phyloP scores from a whole-genome alignment of 35 echinoderm and acorn worm genomes.

The Ptychodera flava region DNA sequence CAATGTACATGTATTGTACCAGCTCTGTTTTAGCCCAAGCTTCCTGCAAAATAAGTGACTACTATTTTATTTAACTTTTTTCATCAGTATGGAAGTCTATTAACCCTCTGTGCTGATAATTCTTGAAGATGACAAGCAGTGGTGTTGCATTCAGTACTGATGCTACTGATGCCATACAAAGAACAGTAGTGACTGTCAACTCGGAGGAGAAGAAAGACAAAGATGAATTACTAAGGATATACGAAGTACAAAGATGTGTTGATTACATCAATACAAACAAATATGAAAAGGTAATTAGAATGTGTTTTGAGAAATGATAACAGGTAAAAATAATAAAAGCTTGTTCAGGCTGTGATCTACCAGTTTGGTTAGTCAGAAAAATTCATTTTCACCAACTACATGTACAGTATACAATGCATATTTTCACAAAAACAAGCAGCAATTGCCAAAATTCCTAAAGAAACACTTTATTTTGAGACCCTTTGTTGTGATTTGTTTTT shows the following conservation, averaged over 20 bases:
- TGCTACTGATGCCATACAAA: conserved; percentile 36
- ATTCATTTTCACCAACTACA: neutral
- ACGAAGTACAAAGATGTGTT: conserved; percentile 52
- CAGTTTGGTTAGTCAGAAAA: neutral
- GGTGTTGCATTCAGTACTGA: conserved; percentile 42
- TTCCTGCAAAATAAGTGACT: too few species aligned
- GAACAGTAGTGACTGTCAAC: conserved; percentile 10
- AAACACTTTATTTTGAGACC: neutral
- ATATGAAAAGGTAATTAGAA: conserved; percentile 39
- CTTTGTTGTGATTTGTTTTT: too few species aligned
- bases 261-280: conserved; percentile 45
- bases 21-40: too few species aligned
- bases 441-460: neutral
- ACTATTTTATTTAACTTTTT: too few species aligned
- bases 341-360: neutral
- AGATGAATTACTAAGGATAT: neutral
- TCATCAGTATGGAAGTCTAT: too few species aligned
- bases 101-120: too few species aligned
- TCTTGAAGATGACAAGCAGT: conserved; percentile 2
- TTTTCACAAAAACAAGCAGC: neutral
- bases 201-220: neutral
- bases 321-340: neutral
- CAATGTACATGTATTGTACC: too few species aligned
- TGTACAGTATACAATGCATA: neutral
- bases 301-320: neutral